phyloP scores from a whole-genome alignment of 1,140 invertebrate genomes.

The Hycleus cichorii region DNA sequence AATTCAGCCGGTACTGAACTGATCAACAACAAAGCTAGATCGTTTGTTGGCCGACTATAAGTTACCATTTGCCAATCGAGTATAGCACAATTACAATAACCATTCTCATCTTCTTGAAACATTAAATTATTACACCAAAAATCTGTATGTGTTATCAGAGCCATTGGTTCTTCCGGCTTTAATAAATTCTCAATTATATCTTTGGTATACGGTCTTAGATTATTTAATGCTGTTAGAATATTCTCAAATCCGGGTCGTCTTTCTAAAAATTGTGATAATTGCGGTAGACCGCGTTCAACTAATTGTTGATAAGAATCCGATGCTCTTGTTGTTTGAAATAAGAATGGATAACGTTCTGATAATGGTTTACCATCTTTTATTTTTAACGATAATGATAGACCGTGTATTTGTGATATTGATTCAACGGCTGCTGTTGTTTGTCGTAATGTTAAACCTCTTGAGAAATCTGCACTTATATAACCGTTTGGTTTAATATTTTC shows the following conservation, averaged over 20 bases:
- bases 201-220: slow-evolving; percentile 51
- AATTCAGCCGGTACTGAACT: slow-evolving; percentile 66
- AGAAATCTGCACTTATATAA: slow-evolving; percentile 54
- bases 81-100: slow-evolving; percentile 50
- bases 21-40: slow-evolving; percentile 68
- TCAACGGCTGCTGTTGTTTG: slow-evolving; percentile 58
- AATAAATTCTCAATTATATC: slow-evolving; percentile 57
- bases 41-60: slow-evolving; percentile 67
- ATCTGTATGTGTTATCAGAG: slow-evolving; percentile 69
- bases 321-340: slow-evolving; percentile 66
- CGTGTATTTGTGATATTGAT: slow-evolving; percentile 63
- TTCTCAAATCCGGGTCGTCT: slow-evolving; percentile 51
- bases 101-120: slow-evolving; percentile 47
- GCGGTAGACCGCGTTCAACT: slow-evolving; percentile 64
- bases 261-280: slow-evolving; percentile 61
- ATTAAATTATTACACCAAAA: slow-evolving; percentile 78
- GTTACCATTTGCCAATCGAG: slow-evolving; percentile 82
- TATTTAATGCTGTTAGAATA: slow-evolving; percentile 47
- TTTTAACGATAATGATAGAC: slow-evolving; percentile 58
- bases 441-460: slow-evolving; percentile 56
- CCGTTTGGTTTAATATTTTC: slow-evolving; percentile 51
- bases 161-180: slow-evolving; percentile 57
- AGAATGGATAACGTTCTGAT: slow-evolving; percentile 60
- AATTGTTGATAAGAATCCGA: slow-evolving; percentile 71
- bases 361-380: slow-evolving; percentile 53